Conservation (phyloP, 1,140 invertebrate genomes). For the Gryllus bimaculatus region DNA sequence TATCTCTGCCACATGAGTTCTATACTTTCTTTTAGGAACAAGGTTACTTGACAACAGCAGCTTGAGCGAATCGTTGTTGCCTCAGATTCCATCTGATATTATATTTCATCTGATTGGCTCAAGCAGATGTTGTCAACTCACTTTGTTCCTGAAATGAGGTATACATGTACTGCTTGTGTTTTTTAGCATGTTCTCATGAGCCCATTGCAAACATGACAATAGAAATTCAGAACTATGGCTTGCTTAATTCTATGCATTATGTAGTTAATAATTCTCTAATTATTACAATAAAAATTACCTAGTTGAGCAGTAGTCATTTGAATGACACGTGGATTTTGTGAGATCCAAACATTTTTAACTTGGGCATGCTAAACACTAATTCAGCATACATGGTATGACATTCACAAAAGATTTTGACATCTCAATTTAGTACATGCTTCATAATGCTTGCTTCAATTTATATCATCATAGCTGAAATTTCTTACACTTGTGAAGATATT, state of each 20-base stretch:
- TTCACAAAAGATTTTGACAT: background rate
- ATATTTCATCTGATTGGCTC: background rate
- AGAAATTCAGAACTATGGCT: background rate
- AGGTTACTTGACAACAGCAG: background rate
- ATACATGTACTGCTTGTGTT: background rate
- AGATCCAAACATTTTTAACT: background rate
- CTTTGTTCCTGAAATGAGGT: slow-evolving; percentile 4
- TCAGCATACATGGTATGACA: background rate
- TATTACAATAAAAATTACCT: background rate
- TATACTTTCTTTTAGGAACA: slow-evolving; percentile 5
- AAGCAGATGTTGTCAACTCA: background rate
- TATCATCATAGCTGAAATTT: background rate
- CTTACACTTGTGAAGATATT: background rate
- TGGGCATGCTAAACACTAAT: background rate
- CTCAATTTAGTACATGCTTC: background rate
- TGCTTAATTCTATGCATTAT: background rate
- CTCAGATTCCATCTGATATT: background rate
- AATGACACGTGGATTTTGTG: background rate
- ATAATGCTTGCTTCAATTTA: background rate
- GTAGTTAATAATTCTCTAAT: background rate
- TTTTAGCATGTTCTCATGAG: background rate
- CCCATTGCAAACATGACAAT: background rate
- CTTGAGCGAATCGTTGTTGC: background rate
- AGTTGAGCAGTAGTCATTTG: background rate
- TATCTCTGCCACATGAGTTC: background rate